Base-by-base conservation (phyloP, 2,113 vertebrate genomes). In the Hemibagrus wyckioides region DNA sequence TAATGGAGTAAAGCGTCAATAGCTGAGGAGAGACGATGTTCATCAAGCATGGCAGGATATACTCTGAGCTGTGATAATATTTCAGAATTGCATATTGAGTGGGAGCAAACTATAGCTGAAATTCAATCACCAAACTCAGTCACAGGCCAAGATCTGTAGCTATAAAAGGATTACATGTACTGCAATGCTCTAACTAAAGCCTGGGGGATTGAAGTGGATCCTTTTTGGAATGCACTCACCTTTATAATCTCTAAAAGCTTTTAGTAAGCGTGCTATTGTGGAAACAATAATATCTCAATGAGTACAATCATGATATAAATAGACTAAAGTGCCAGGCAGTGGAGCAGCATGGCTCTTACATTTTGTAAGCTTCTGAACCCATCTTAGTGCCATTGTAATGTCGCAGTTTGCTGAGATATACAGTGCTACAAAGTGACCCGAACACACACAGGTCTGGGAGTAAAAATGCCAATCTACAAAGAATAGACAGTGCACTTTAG, bases 161-260 rank as follows among this genome's bases (percentile, higher is more conserved):
- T 90, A 54, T 80, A 65, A 80, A 84, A 65, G 83, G 80, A 73
- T 86, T 84, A 81, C 65, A 73, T 33, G 11, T 41, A 63, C 54
- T 76, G 54, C 76, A 84, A 28, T 86, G 61, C 52, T 30, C 39
- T 48, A 50, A 59, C 30, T 33, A 80, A 59, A 83, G 84, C 80
- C 36, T 75, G 23, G 10, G 39, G 21, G 39, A 82, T 25, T 54
- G 50, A 15, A 57, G 63, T 28, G 54, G 25, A 80, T 84, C 79
- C 25, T 67, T 77, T 75, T 48, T 65, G 44, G 71, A 83, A 65
- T 30, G 13, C 44, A 28, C 59, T 65, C 59, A 79, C 71, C 73
- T 79, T 83, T 75, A 36, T 30, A 61, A 63, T 81, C 52, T 83
- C 19, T n/a, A 61, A 71, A 86, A 75, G 39, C 69, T 82, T 48